Evolutionary conservation across 2,797 vertebrate genomes (phyloP), one percentile per base, ranked within the genome.

Genomic region (Melopsittacus undulatus): DNA sequence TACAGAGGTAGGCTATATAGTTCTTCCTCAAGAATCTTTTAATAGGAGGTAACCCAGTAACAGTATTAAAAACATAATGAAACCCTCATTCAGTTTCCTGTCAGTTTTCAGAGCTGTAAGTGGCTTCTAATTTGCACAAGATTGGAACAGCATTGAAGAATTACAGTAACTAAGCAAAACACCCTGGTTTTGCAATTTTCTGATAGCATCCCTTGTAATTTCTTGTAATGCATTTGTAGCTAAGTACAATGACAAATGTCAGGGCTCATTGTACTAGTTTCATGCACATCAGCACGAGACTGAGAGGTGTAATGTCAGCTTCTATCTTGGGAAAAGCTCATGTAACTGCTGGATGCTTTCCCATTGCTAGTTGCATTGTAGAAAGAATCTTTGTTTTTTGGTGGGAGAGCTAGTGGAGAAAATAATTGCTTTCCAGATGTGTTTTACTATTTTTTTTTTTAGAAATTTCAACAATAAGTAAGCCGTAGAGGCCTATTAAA

Each of bases 151-250:
- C 97, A 94, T 83, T 97, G 97, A 98, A 96, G 97, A 98, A 98
- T 98, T 97, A 97, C 96, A 96, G 96, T 97, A 97, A 97, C 97
- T 95, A 97, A 98, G 97, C 75, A 97, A 97, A 97, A 97, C 97
- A 97, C 92, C 97, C 96, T 92, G 93, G 94, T 93, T 98, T 98
- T 98, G 97, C 97, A 97, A 97, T 98, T 98, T 98, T 97, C 97
- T 98, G 97, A 98, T 98, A 97, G 97, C 97, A 96, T 97, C 96
- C 97, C 96, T 82, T 98, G 97, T 97, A 98, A 98, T 97, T 98
- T 97, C 97, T 97, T 97, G 95, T 97, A 98, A 97, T 92, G 91
- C 74, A 19, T 94, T 97, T 91, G 96, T 90, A 94, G 91, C 92
- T 76, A 91, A 95, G 91, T 73, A 85, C 92, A 67, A 80, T 96